phyloP scores from a whole-genome alignment of 1,140 invertebrate species.

The Drosophila tsacasi region DNA sequence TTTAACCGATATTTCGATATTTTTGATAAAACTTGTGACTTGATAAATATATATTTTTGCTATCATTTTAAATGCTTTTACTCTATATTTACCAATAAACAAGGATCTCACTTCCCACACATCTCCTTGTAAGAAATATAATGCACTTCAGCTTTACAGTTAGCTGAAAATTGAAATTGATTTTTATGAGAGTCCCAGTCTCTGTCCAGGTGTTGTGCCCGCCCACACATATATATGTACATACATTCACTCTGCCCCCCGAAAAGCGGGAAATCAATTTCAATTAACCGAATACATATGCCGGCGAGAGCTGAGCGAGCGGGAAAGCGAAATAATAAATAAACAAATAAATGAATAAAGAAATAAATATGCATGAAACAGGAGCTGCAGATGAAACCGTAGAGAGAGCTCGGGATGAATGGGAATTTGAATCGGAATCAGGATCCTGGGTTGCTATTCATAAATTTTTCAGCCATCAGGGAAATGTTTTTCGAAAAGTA shows the following conservation, averaged over 20 bases:
- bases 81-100: not conserved
- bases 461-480: too few species aligned
- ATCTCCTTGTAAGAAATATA: constrained; percentile 19
- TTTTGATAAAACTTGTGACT: too few species aligned
- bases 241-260: not conserved
- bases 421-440: not conserved
- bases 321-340: constrained; percentile 4
- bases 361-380: constrained; percentile 50
- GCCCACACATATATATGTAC: not conserved
- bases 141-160: constrained; percentile 47
- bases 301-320: constrained; percentile 7
- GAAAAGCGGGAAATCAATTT: constrained; percentile 64
- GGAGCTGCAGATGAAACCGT: constrained; percentile 13
- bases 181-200: constrained; percentile 47
- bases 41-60: not conserved
- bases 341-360: constrained; percentile 11
- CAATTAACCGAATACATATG: constrained; percentile 76
- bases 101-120: not conserved
- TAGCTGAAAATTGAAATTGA: constrained; percentile 68
- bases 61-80: not conserved
- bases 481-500: too few species aligned
- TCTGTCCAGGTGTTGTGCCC: constrained; percentile 10
- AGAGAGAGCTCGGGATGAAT: constrained; percentile 7
- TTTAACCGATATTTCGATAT: too few species aligned
- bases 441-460: too few species aligned